Percentiles rank a stretch among this genome's conserved stretches.
These are phyloP conservation scores for Hofmannophila pseudospretella DNA, from an alignment of 2,888 invertebrate species.

Conservation along the genomic window DNA sequence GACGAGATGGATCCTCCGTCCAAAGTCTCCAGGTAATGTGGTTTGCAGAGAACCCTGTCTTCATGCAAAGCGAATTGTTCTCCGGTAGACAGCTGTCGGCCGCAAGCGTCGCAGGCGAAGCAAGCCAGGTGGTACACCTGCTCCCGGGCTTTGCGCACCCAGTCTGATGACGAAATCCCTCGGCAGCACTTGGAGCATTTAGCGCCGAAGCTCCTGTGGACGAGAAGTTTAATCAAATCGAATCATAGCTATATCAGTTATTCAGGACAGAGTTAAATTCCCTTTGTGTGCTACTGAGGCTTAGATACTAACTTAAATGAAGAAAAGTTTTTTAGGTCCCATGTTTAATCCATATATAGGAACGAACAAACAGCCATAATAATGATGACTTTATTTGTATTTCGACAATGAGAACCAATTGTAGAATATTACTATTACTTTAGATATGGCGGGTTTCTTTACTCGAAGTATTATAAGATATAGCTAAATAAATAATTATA, in stretches of 20 bases:
- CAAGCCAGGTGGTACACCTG: conserved; percentile 99
- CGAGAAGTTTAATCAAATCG: conserved; percentile 19
- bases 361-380: too few species aligned
- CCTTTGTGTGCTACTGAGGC: too few species aligned
- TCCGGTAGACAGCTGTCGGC: conserved; percentile 93
- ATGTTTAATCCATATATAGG: too few species aligned
- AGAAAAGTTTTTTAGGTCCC: too few species aligned
- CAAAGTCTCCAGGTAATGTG: conserved; percentile 96
- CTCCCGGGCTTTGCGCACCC: conserved; percentile 96
- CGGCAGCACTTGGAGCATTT: conserved; percentile 98
- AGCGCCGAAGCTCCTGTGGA: conserved; percentile 92
- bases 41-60: conserved; percentile 96
- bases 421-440: too few species aligned
- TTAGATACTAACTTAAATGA: too few species aligned
- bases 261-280: too few species aligned
- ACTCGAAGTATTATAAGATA: too few species aligned
- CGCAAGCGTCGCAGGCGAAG: conserved; percentile 98
- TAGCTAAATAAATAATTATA: too few species aligned
- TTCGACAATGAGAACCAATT: too few species aligned
- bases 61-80: conserved; percentile 98
- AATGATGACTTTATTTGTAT: too few species aligned
- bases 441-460: too few species aligned
- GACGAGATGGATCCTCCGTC: conserved; percentile 94
- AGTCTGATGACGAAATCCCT: conserved; percentile 95
- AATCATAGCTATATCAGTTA: not conserved